Conservation (phyloP, 2,113 vertebrate species). For the Channa argus region DNA sequence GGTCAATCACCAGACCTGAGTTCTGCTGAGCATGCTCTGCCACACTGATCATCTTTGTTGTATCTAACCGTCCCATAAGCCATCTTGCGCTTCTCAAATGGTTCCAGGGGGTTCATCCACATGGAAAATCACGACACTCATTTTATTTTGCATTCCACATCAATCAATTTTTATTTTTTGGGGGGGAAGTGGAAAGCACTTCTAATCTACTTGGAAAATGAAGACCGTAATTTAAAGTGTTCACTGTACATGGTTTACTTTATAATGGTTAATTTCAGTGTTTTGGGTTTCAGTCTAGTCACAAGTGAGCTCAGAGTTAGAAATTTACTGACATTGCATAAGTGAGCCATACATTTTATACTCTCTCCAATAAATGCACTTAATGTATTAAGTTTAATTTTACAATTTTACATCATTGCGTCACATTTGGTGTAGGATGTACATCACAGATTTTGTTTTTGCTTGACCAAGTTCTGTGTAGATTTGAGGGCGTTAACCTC, state of each 20-base stretch:
- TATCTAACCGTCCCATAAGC: not conserved
- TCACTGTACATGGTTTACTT: slow-evolving; percentile 47
- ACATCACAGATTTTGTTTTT: slow-evolving; percentile 31
- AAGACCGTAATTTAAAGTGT: slow-evolving; percentile 32
- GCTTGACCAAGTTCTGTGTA: slow-evolving; percentile 11
- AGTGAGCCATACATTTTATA: slow-evolving; percentile 18
- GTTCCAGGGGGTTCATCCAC: slow-evolving; percentile 12
- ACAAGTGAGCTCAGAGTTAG: slow-evolving; percentile 19
- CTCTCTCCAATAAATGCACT: slow-evolving; percentile 24
- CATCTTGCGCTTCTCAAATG: not conserved
- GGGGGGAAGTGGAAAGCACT: slow-evolving; percentile 4
- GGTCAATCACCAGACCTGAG: slow-evolving; percentile 2
- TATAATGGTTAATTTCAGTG: slow-evolving; percentile 5
- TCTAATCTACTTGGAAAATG: slow-evolving; percentile 45
- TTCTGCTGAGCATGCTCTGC: not conserved
- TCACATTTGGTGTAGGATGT: slow-evolving; percentile 18
- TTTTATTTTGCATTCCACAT: slow-evolving; percentile 29
- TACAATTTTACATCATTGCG: not conserved
- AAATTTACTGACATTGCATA: slow-evolving; percentile 35
- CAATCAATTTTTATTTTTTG: slow-evolving; percentile 35
- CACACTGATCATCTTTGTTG: not conserved
- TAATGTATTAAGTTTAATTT: slow-evolving; percentile 16
- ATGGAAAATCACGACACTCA: slow-evolving; percentile 58
- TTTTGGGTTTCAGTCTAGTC: slow-evolving; percentile 25
- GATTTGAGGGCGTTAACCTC: slow-evolving; percentile 8